A percentile compares a stretch with the other conserved stretches of the same genome.
These are phyloP conservation scores for Callopanchax toddi DNA, from an alignment of 2,113 vertebrate genomes.

Conservation along the genomic window DNA sequence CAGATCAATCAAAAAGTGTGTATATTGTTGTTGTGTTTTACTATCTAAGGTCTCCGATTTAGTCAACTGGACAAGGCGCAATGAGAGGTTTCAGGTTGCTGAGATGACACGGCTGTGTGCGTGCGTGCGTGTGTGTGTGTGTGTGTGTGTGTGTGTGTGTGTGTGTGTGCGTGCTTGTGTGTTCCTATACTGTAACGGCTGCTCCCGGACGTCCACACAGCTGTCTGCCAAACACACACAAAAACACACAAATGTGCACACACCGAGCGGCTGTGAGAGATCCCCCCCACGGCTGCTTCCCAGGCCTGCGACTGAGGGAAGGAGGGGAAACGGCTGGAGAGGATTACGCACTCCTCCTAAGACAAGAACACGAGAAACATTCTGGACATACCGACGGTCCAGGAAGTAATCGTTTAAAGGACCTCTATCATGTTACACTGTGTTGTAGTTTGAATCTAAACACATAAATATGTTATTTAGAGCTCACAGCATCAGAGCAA, in stretches of 20 bases:
- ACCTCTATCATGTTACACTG: neutral
- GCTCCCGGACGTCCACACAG: conserved; percentile 76
- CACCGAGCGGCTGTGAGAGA: conserved; percentile 68
- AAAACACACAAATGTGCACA: conserved; percentile 21
- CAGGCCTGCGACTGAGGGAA: conserved; percentile 64
- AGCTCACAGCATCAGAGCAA: too few relatives aligned
- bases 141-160: conserved; percentile 49
- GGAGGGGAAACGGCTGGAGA: conserved; percentile 66
- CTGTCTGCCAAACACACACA: conserved; percentile 69
- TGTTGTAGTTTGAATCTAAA: too few relatives aligned
- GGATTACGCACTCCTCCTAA: conserved; percentile 64
- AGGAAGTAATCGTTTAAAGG: conserved; percentile 5
- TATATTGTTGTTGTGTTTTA: too few relatives aligned
- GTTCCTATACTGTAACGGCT: conserved; percentile 73
- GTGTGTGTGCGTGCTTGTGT: conserved; percentile 48
- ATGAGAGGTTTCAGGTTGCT: conserved; percentile 37
- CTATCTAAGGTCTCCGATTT: too few relatives aligned
- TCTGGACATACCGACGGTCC: neutral
- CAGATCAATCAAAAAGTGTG: too few relatives aligned
- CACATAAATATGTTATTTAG: too few relatives aligned
- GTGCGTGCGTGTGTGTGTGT: conserved; percentile 45
- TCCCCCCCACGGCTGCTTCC: conserved; percentile 77
- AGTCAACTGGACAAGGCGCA: conserved; percentile 17
- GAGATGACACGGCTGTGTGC: conserved; percentile 37
- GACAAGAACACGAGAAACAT: conserved; percentile 36